Conservation (phyloP, 1,140 invertebrate genomes). For the Lordiphosa mommai region DNA sequence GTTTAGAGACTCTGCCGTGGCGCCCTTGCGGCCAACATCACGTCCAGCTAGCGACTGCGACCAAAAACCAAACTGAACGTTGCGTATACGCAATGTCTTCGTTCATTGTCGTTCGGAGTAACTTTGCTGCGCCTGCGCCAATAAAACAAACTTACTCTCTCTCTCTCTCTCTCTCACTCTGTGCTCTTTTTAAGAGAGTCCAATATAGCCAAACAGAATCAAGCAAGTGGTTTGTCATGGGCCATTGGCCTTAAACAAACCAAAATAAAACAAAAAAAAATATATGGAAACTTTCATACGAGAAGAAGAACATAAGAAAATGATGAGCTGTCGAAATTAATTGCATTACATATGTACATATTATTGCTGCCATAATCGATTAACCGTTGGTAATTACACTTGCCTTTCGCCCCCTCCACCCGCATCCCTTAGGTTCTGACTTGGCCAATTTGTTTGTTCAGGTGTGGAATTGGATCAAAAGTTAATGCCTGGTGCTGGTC, state of each 20-base stretch:
- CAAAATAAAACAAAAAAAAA: constrained; percentile 27
- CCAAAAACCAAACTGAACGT: constrained; percentile 21
- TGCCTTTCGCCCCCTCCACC: background rate
- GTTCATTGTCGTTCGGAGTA: constrained; percentile 47
- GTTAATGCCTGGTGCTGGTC: constrained; percentile 24
- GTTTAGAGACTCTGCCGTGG: constrained; percentile 45
- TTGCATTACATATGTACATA: constrained; percentile 48
- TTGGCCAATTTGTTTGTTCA: constrained; percentile 22
- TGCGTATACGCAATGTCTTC: constrained; percentile 67
- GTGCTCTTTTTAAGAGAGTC: too few relatives aligned
- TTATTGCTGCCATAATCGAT: constrained; percentile 28
- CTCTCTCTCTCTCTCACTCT: too few relatives aligned
- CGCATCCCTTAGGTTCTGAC: too few relatives aligned
- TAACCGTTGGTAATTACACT: background rate
- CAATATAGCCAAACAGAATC: constrained; percentile 44
- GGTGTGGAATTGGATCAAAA: constrained; percentile 28
- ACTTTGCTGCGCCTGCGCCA: constrained; percentile 44
- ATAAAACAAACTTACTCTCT: background rate
- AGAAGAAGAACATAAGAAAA: constrained; percentile 15
- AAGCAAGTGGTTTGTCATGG: constrained; percentile 68
- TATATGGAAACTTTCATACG: constrained; percentile 9
- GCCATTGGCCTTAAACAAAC: constrained; percentile 34
- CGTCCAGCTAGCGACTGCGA: constrained; percentile 71
- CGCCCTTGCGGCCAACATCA: constrained; percentile 73
- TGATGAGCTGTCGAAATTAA: constrained; percentile 42